phyloP scores from a whole-genome alignment of 2,113 vertebrate genomes.

The Eonycteris spelaea region DNA sequence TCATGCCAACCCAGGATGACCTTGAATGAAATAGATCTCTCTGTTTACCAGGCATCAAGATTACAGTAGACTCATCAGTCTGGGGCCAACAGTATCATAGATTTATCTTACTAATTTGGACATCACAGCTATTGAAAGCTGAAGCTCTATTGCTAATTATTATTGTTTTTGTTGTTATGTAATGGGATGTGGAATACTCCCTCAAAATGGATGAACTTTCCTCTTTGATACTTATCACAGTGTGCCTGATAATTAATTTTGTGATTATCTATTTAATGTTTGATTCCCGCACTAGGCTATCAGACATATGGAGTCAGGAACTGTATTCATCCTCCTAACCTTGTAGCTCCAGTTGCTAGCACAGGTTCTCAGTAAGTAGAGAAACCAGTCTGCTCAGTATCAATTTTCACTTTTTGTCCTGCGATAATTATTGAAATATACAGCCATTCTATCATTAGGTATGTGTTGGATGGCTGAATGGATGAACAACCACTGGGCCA shows the following conservation, averaged over 20 bases:
- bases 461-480: background rate
- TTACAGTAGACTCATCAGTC: constrained; percentile 52
- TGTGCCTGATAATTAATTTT: constrained; percentile 19
- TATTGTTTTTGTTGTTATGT: constrained; percentile 7
- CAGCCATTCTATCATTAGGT: background rate
- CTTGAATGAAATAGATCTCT: constrained; percentile 48
- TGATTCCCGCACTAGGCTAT: background rate
- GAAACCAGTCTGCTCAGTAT: background rate
- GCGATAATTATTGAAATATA: background rate
- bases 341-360: background rate
- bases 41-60: constrained; percentile 66
- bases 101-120: constrained; percentile 43
- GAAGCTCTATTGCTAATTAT: constrained; percentile 25
- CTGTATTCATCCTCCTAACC: background rate
- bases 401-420: background rate
- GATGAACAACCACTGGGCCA: background rate
- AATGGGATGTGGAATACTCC: constrained; percentile 38
- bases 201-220: constrained; percentile 42
- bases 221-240: constrained; percentile 24
- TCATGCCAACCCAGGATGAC: constrained; percentile 46
- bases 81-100: constrained; percentile 23
- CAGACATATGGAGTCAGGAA: background rate
- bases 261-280: background rate
- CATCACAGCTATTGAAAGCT: background rate
- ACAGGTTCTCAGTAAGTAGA: background rate